Percentiles rank a stretch among this genome's conserved stretches.
These are phyloP conservation scores for Actinemys pallida DNA, from an alignment of 2,113 vertebrate species.

Conservation along the genomic window DNA sequence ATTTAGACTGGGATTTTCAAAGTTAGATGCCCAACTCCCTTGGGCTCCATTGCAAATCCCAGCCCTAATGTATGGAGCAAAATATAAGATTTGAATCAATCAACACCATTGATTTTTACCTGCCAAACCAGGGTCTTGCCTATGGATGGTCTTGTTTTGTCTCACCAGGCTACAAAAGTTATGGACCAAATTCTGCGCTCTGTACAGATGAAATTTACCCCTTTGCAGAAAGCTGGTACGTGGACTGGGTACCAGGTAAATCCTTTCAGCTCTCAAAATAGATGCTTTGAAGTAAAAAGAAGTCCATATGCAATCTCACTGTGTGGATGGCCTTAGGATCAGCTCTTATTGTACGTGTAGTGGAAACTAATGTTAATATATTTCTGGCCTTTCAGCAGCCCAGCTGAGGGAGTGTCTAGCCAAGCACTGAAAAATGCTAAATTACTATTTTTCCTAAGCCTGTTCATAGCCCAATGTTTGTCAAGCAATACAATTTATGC, in stretches of 20 bases:
- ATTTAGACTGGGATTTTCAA: neutral
- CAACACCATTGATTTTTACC: neutral
- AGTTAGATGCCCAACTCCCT: too few relatives aligned
- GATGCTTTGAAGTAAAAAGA: neutral
- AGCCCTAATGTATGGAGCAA: neutral
- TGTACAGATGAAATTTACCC: neutral
- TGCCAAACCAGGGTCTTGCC: accelerated
- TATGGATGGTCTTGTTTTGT: too few relatives aligned
- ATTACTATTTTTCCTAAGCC: neutral
- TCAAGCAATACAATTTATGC: neutral
- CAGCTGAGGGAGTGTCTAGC: neutral
- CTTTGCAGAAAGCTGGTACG: neutral
- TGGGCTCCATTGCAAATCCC: neutral
- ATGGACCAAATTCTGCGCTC: neutral
- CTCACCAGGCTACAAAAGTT: neutral
- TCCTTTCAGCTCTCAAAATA: neutral
- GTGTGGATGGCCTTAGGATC: neutral
- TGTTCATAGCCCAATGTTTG: neutral
- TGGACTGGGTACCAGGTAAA: neutral
- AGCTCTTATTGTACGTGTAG: neutral
- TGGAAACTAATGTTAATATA: neutral
- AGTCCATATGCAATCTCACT: neutral
- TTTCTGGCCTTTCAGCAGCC: neutral
- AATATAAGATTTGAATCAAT: accelerated
- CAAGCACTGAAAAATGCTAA: neutral